Conservation (phyloP, 2,113 vertebrate species). For the Amblyornis subalaris region DNA sequence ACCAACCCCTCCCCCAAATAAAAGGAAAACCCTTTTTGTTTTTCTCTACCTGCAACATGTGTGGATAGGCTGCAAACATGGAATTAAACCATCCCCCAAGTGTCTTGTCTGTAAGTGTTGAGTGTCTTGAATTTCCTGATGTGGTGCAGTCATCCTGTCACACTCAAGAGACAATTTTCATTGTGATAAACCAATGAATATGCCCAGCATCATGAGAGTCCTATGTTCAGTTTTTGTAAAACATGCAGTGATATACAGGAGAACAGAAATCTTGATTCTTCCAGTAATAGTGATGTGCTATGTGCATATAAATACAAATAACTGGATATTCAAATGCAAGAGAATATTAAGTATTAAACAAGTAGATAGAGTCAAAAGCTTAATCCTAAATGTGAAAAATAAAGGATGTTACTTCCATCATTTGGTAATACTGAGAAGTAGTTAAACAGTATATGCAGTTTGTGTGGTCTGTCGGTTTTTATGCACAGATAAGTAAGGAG, state of each 20-base stretch:
- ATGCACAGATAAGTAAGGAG: neutral
- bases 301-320: neutral
- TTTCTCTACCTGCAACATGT: neutral
- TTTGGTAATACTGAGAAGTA: neutral
- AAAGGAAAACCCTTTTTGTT: neutral
- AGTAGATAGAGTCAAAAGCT: neutral
- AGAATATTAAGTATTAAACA: neutral
- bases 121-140: neutral
- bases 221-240: neutral
- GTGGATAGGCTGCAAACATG: neutral
- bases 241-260: neutral
- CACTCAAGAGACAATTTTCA: neutral
- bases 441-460: neutral
- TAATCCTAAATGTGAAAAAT: neutral
- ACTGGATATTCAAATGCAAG: neutral
- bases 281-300: neutral
- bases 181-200: neutral
- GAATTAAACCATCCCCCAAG: neutral
- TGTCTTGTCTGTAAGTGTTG: neutral
- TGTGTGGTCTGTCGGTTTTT: neutral
- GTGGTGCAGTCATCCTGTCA: neutral
- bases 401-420: neutral
- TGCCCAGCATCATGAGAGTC: neutral
- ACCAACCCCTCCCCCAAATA: rapidly evolving
- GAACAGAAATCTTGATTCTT: neutral